Percentiles rank a stretch among this genome's conserved stretches.
phyloP scores from a whole-genome alignment of 2,113 vertebrate species.

The Pheucticus melanocephalus region DNA sequence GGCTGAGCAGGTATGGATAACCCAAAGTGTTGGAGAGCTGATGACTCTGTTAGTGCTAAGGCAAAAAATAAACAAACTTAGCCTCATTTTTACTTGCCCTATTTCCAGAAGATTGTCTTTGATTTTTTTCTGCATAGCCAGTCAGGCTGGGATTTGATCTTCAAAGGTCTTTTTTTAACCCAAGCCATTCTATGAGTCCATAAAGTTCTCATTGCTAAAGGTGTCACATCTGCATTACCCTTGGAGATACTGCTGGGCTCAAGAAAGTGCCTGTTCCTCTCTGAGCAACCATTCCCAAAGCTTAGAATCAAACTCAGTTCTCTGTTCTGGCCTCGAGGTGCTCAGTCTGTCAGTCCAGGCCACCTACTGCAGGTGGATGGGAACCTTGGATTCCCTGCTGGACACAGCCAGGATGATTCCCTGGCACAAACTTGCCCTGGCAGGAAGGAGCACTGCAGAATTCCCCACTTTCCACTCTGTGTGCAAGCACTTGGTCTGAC shows the following conservation, averaged over 20 bases:
- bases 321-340: neutral
- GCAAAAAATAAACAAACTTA: neutral
- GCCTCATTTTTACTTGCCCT: neutral
- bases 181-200: neutral
- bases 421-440: neutral
- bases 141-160: neutral
- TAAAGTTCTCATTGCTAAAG: neutral
- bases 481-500: neutral
- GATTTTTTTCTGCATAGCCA: neutral
- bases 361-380: neutral
- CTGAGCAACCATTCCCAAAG: neutral
- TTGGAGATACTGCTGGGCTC: neutral
- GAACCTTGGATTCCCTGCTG: neutral
- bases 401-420: neutral
- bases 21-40: neutral
- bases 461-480: neutral
- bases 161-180: neutral
- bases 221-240: accelerated
- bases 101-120: neutral
- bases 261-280: neutral
- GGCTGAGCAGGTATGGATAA: neutral
- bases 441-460: neutral
- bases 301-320: neutral
- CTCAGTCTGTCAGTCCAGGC: neutral
- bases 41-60: neutral